Percentiles rank a stretch among this genome's conserved stretches.
Conservation (phyloP, 1,140 invertebrate species). For the Trachelipus rathkii region DNA sequence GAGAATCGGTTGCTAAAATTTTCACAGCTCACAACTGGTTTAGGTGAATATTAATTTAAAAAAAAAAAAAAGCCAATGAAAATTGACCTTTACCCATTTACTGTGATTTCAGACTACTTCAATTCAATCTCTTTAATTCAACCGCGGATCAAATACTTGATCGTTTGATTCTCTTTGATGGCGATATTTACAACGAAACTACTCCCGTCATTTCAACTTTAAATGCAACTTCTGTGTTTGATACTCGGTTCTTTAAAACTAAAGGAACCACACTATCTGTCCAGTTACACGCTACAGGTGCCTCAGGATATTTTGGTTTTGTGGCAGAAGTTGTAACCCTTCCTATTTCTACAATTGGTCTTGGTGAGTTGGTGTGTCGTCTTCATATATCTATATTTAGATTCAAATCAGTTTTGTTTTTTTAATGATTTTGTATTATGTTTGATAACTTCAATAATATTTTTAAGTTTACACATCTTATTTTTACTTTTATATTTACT, state of each 20-base stretch:
- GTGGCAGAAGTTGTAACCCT: slow-evolving; percentile 94
- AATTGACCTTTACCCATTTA: too few relatives aligned
- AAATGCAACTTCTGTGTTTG: slow-evolving; percentile 60
- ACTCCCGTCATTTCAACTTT: slow-evolving; percentile 67
- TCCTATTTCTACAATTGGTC: slow-evolving; percentile 82
- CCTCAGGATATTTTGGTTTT: slow-evolving; percentile 88
- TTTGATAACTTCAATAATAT: slow-evolving; percentile 37
- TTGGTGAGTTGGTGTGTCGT: slow-evolving; percentile 61
- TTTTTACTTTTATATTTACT: too few relatives aligned
- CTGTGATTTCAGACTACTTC: slow-evolving; percentile 62
- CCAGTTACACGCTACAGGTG: slow-evolving; percentile 89
- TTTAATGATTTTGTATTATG: slow-evolving; percentile 4
- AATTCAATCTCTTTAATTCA: slow-evolving; percentile 91
- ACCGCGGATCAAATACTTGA: slow-evolving; percentile 75
- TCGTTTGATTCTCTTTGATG: slow-evolving; percentile 81
- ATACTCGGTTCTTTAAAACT: slow-evolving; percentile 69
- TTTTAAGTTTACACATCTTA: too few relatives aligned
- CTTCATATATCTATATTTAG: neutral
- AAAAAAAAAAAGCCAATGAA: too few relatives aligned
- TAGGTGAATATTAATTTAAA: too few relatives aligned
- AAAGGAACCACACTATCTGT: slow-evolving; percentile 77
- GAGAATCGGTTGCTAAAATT: too few relatives aligned
- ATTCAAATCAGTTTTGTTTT: slow-evolving; percentile 12
- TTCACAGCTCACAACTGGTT: too few relatives aligned
- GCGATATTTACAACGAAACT: slow-evolving; percentile 82